Evolutionary conservation across 2,888 invertebrate genomes (phyloP), one percentile per base, ranked within the genome.

Genomic region (Resseliella maxima): DNA sequence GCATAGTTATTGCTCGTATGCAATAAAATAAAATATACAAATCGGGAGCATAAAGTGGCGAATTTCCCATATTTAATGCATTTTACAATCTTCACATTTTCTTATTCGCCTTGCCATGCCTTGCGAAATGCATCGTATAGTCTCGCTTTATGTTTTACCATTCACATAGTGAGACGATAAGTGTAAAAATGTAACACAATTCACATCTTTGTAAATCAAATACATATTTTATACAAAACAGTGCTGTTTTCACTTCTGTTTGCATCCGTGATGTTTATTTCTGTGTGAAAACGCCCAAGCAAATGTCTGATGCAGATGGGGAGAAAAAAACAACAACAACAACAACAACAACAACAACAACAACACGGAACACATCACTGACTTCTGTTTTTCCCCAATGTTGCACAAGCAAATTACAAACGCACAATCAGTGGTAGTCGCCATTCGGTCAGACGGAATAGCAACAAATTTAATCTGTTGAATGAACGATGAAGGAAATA

Each of bases 161-260:
- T 72, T 5, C 72, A 5, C 59, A n/a, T n/a, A n/a, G 5, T 31
- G 31, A 27, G 31, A 1, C 10, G 31, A 27, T 72, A 8, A 72
- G 72, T 72, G 72, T 72, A 35, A 72, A 72, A 72, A 31, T 72
- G 72, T 72, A 72, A 72, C 31, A 72, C 72, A 72, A 72, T 72
- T 72, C 72, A 72, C 72, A 72, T 72, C 72, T 72, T 72, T 72
- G 72, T 72, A 72, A 72, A 72, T 72, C 31, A 72, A 72, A 72
- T 72, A 31, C 72, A 72, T 72, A 72, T 72, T 72, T 72, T 72
- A 72, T 72, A 10, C 24, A 27, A 50, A n/a, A n/a, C n/a, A n/a
- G n/a, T 50, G 8, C 46, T 50, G 2, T 2, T 50, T 50, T 8
- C 21, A 31, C 31, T 72, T 72, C 31, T 31, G 12, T 18, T 72